Evolutionary conservation across 2,888 invertebrate species (phyloP), one percentile per base, ranked within the genome.

Genomic region (Phragmatobia fuliginosa): DNA sequence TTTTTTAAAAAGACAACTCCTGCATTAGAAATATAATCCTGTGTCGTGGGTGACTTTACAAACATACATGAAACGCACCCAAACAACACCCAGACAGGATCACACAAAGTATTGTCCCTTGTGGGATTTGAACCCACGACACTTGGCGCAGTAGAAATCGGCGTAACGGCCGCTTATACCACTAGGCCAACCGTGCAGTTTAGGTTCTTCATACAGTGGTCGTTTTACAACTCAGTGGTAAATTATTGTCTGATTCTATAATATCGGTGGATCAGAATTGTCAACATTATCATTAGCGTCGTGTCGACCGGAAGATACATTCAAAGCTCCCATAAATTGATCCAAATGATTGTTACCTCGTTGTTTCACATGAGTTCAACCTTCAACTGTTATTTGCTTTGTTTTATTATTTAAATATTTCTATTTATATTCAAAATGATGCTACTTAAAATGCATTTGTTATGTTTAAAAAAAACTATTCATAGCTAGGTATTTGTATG

Each of bases 331-430:
- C 64, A 64, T 64, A 28, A 25, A 52, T n/a, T n/a, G 28, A 64
- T 52, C 32, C 64, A 64, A 64, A 64, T 64, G 52, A 56, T 56
- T 33, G 45, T 49, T 25, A 63, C n/a, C 31, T 45, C 45, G 6
- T 45, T 62, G 41, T 38, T 36, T 36, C n/a, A 11, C 25, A 65
- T 25, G 0, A 28, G 25, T 65, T 65, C 36, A 56, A 56, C 64
- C 52, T 52, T 56, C 56, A 36, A 25, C 16, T 32, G 36, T 56
- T 58, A 41, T n/a, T 58, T 11, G 41, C 21, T 31, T 62, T 31
- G 31, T 28, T 21, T 56, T 56, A 5, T 28, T 28, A 8, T 56
- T 28, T 14, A 52, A 18, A 25, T 52, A 25, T 52, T 21, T 21
- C 45, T 3, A 52, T 52, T 36, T 36, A 10, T 36, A 36, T 36